Percentiles rank a stretch among this genome's conserved stretches.
Conservation (phyloP, 1,140 invertebrate genomes). For the Drosophila busckii region DNA sequence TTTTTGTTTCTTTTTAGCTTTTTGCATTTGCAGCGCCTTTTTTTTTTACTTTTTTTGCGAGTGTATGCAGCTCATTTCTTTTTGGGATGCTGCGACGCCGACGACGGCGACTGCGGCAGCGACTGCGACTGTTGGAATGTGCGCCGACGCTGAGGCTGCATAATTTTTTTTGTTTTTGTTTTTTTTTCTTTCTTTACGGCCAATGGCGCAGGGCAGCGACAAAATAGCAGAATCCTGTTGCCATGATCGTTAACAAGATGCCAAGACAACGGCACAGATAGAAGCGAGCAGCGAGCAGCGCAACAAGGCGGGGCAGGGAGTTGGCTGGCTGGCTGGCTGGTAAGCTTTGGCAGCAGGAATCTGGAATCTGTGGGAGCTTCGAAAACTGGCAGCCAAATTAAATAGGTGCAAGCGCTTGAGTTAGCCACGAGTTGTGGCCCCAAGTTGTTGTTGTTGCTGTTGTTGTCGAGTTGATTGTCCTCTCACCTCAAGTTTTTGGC, state of each 20-base stretch:
- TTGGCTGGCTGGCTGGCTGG: neutral
- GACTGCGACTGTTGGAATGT: conserved; percentile 43
- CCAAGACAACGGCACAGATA: conserved; percentile 49
- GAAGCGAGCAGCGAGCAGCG: neutral
- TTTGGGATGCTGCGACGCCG: conserved; percentile 63
- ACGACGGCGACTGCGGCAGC: conserved; percentile 7
- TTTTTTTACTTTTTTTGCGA: too few species aligned
- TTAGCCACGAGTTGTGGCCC: conserved; percentile 59
- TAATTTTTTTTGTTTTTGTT: conserved; percentile 54
- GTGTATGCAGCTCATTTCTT: conserved; percentile 55
- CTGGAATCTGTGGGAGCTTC: conserved; percentile 69
- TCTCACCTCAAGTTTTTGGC: conserved; percentile 70
- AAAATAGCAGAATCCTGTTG: conserved; percentile 76
- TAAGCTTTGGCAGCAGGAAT: conserved; percentile 24
- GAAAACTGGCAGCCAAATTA: conserved; percentile 72
- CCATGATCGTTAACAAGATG: conserved; percentile 76
- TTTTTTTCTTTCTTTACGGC: conserved; percentile 15
- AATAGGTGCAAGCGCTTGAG: conserved; percentile 71
- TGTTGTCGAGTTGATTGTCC: conserved; percentile 65
- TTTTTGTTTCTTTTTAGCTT: conserved; percentile 9
- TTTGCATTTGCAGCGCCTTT: conserved; percentile 48
- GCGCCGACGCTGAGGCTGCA: conserved; percentile 35
- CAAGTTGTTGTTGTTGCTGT: conserved; percentile 23
- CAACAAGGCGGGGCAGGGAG: neutral
- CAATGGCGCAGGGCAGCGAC: conserved; percentile 61